These are phyloP conservation scores for Pygoscelis adeliae DNA, from an alignment of 2,113 vertebrate genomes.

Conservation along the genomic window DNA sequence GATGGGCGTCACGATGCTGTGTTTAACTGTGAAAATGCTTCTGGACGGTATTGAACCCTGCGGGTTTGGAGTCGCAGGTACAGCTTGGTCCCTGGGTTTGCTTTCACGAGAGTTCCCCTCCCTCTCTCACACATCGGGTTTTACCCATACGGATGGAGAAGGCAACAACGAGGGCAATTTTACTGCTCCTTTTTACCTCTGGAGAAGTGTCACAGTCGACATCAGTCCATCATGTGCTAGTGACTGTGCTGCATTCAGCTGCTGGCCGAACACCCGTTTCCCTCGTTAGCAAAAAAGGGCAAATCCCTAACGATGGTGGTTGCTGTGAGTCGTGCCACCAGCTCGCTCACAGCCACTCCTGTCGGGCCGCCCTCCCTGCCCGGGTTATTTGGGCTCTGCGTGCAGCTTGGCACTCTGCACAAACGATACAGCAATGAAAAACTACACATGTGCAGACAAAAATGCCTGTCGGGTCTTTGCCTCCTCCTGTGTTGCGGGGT, in stretches of 20 bases:
- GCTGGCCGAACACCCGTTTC: background rate
- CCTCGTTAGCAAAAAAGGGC: background rate
- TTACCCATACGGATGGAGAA: background rate
- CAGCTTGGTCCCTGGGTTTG: background rate
- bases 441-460: background rate
- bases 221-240: background rate
- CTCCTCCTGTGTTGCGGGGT: background rate
- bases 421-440: background rate
- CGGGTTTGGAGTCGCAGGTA: background rate
- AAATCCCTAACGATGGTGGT: background rate
- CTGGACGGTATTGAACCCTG: background rate
- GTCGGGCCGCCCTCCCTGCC: background rate
- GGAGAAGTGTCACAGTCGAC: background rate
- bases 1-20: background rate
- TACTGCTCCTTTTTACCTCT: background rate
- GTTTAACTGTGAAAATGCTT: background rate
- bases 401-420: background rate
- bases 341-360: background rate
- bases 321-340: background rate
- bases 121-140: background rate
- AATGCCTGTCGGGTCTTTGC: background rate
- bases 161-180: background rate
- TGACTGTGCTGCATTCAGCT: background rate
- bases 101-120: background rate
- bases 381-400: background rate